Evolutionary conservation across 2,888 invertebrate genomes (phyloP).

Genomic region (Boloria selene): DNA sequence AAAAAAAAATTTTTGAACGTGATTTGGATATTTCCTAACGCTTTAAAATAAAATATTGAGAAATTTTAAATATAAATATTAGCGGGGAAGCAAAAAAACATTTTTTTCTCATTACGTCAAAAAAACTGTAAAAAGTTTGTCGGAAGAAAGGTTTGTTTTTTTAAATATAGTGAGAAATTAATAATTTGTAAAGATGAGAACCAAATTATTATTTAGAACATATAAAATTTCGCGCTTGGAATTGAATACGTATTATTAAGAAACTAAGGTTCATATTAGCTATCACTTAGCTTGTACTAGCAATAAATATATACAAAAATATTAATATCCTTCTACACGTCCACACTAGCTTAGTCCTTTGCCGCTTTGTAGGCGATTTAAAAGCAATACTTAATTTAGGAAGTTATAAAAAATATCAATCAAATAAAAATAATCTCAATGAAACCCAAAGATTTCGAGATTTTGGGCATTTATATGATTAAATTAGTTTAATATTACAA

Average conservation of each 20-base stretch:
- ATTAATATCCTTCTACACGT: constrained; percentile 7
- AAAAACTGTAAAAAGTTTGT: too few relatives aligned
- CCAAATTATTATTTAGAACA: background rate
- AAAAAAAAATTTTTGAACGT: too few relatives aligned
- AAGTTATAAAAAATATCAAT: background rate
- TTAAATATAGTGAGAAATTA: too few relatives aligned
- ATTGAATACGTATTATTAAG: constrained; percentile 27
- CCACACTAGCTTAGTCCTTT: constrained; percentile 17
- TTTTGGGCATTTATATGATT: too few relatives aligned
- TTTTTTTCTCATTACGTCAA: too few relatives aligned
- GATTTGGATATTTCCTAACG: too few relatives aligned
- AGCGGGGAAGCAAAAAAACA: too few relatives aligned
- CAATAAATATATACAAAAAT: constrained; percentile 28
- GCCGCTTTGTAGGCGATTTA: background rate
- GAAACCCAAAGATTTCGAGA: too few relatives aligned
- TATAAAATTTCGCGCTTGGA: constrained; percentile 7
- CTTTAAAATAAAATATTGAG: too few relatives aligned
- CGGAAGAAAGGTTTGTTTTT: too few relatives aligned
- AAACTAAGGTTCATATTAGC: constrained; percentile 3
- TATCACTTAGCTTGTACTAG: constrained; percentile 22
- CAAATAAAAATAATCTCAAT: background rate
- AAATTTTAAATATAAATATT: too few relatives aligned
- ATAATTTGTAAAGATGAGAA: background rate
- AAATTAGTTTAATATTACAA: too few relatives aligned
- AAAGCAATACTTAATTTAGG: constrained; percentile 10